A percentile compares a stretch with the other conserved stretches of the same genome.
Conservation (phyloP, 2,888 invertebrate genomes). For the Clostera curtula region DNA sequence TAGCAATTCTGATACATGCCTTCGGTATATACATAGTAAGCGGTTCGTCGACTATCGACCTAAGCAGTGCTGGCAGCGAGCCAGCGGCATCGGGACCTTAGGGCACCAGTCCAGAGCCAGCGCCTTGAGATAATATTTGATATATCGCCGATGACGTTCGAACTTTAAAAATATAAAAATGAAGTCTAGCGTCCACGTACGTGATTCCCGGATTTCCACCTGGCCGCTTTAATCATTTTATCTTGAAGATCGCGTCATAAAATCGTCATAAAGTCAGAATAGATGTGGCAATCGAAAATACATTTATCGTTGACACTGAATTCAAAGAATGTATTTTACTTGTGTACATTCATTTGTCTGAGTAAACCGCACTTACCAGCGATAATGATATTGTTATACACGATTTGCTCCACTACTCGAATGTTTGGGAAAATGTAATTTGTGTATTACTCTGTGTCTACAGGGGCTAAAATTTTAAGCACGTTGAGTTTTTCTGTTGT, state of each 20-base stretch:
- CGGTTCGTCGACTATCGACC: no score
- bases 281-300: constrained; percentile 4
- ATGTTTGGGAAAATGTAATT: no score
- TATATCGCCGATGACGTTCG: constrained; percentile 14
- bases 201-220: constrained; percentile 6
- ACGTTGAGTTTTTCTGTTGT: no score
- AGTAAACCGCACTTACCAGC: not conserved
- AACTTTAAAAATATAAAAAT: constrained; percentile 16
- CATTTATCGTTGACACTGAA: constrained; percentile 4
- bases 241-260: constrained; percentile 10
- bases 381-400: not conserved
- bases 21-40: no score
- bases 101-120: constrained; percentile 33
- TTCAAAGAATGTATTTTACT: constrained; percentile 3
- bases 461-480: no score
- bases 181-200: constrained; percentile 2
- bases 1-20: no score
- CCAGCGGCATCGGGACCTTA: constrained; percentile 32
- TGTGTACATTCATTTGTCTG: constrained; percentile 2
- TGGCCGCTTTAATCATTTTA: constrained; percentile 13
- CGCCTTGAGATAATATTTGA: constrained; percentile 30
- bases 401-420: not conserved
- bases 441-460: no score
- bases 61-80: constrained; percentile 26
- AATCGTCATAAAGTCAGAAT: constrained; percentile 8